Base-by-base conservation (phyloP, 2,888 invertebrate species). In the Meiosimyza decipiens region DNA sequence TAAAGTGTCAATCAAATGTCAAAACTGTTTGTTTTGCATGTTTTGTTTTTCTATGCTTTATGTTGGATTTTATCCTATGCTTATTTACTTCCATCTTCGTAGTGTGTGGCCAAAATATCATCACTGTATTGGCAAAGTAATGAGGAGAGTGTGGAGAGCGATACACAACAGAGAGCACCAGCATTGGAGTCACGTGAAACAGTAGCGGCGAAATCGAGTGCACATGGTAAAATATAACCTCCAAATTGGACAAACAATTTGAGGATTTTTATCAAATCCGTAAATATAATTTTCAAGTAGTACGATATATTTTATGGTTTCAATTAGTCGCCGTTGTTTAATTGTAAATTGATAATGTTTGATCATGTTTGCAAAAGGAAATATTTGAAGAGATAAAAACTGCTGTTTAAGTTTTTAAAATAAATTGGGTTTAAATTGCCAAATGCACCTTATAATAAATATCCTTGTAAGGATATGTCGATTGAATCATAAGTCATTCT, bases 41-140 rank as follows among this genome's bases (percentile, higher is more conserved):
- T n/a, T n/a, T n/a, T n/a, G n/a, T 33, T 50, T 51, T 16, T 12
- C 0, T 1, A 0, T 3, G 7, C 1, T 16, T 3, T 47, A 3
- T 49, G 9, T 22, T 13, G 9, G 28, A 9, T 6, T 54, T 50
- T 16, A 18, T 47, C 22, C 28, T 49, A 49, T 54, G 50, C 28
- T 59, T 60, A 18, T 15, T 47, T 33, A 40, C 9, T 40, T 40
- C 9, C 40, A 1, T 40, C 2, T 40, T 40, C 9, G n/a, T 85
- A 91, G 91, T 96, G 96, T 88, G 90, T 95, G 84, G 95, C 95
- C 69, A 95, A 94, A 80, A 95, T 95, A 85, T 94, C 94, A 69
- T 93, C 94, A 12, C 91, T 95, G 60, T 95, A 95, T 87, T 94
- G 93, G 92, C 90, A 93, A 80, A 94, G 93, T 84, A 95, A 95